Base-by-base conservation (phyloP, 2,113 vertebrate species). In the Labeo rohita region DNA sequence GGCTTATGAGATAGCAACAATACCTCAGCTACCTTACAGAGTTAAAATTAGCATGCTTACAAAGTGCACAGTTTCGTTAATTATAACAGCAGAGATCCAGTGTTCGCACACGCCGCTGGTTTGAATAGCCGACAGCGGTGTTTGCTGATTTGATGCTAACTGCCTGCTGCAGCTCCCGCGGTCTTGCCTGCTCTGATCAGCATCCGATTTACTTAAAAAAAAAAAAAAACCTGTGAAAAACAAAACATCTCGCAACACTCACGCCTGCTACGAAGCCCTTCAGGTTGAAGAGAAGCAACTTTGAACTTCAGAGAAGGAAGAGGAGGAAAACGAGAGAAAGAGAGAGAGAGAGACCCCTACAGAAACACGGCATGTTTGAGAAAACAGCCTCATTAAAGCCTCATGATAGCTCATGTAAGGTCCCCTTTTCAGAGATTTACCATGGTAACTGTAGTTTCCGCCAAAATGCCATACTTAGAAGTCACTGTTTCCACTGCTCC, bases 221-320 rank as follows among this genome's bases (percentile, higher is more conserved):
- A 54, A 28, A 34, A 66, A 66, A 61, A 66, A 47, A 21, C 8
- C 11, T 9, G 28, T 56, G 4, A 56, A 78, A 78, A 56, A 78
- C 13, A 34, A 78, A 78, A 36, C 13, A 78, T 49, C 16, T 78
- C 4, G 2, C 1, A 18, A 78, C 49, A 54, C 28, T 54, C 3
- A 0, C 9, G 45, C 11, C 43, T 15, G 13, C 50, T 34, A 9
- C 4, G 1, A 54, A 77, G 50, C 23, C 8, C 56, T 78, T 78
- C 75, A 36, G 75, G 75, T n/a, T 78, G 49, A 56, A 56, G 16
- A 50, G 13, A 50, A 23, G 18, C 8, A 78, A 78, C 45, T 49
- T 74, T 75, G 11, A 66, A 83, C 23, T 80, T 80, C 78, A 56
- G 50, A 78, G 75, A 34, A 75, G 73, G 56, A 45, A 63, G 54